phyloP scores from a whole-genome alignment of 2,888 invertebrate genomes.

The Marronus borbonicus region DNA sequence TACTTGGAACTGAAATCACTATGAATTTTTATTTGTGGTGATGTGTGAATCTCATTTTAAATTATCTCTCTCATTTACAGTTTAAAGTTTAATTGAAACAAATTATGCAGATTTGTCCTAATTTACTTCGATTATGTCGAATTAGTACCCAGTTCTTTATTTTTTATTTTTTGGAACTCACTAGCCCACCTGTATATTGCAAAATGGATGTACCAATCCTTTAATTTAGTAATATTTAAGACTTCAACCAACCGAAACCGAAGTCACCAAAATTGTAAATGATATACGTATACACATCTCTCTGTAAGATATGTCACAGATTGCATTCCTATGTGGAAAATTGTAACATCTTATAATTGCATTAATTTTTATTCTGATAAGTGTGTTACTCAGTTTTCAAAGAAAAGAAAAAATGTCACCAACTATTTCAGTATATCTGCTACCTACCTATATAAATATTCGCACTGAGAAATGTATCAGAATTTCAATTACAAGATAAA shows the following conservation, averaged over 20 bases:
- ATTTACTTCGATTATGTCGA: slow-evolving; percentile 7
- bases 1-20: slow-evolving; percentile 50
- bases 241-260: neutral
- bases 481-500: slow-evolving; percentile 18
- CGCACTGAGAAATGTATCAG: slow-evolving; percentile 20
- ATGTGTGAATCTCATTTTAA: slow-evolving; percentile 56
- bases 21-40: slow-evolving; percentile 56
- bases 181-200: slow-evolving; percentile 20
- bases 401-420: neutral
- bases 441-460: neutral
- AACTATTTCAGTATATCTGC: neutral
- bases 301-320: slow-evolving; percentile 12
- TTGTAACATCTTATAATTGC: slow-evolving; percentile 2
- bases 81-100: slow-evolving; percentile 1
- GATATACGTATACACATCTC: slow-evolving; percentile 15
- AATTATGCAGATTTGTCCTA: slow-evolving; percentile 16
- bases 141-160: neutral
- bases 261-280: slow-evolving; percentile 23
- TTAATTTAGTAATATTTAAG: slow-evolving; percentile 11
- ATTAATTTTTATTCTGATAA: slow-evolving; percentile 5
- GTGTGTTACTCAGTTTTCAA: neutral
- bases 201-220: slow-evolving; percentile 34
- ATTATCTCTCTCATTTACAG: slow-evolving; percentile 42
- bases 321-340: slow-evolving; percentile 36
- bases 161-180: neutral